A percentile compares a stretch with the other conserved stretches of the same genome.
Conservation (phyloP, 30 jellyfish, hydroid and myxozoan species). For the Clytia hemisphaerica region DNA sequence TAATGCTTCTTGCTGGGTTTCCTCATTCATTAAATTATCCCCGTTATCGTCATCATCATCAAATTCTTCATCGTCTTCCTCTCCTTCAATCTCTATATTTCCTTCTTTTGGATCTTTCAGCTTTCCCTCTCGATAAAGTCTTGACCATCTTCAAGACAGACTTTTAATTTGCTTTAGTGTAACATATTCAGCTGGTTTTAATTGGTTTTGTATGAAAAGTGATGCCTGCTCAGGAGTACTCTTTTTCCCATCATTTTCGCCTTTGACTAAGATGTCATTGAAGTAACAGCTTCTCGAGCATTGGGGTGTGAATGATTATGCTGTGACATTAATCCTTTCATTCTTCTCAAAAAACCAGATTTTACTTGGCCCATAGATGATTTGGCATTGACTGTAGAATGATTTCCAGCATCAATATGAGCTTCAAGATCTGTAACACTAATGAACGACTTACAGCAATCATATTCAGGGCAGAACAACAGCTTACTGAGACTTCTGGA, state of each 20-base stretch:
- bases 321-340: background rate
- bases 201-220: background rate
- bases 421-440: background rate
- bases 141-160: background rate
- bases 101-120: background rate
- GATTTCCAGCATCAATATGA: background rate
- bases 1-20: background rate
- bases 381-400: background rate
- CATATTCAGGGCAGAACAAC: background rate
- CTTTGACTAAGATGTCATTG: background rate
- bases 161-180: background rate
- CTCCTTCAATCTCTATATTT: no score
- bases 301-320: background rate
- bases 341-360: background rate
- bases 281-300: background rate
- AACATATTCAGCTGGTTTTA: background rate
- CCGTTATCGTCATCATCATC: background rate
- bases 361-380: background rate
- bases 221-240: background rate
- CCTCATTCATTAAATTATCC: background rate
- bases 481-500: background rate
- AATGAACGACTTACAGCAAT: background rate
- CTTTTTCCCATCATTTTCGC: background rate
- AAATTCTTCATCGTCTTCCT: background rate
- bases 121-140: background rate